Evolutionary conservation across 2,797 vertebrate species (phyloP), one percentile per base, ranked within the genome.

Genomic region (Malacoraja senta): DNA sequence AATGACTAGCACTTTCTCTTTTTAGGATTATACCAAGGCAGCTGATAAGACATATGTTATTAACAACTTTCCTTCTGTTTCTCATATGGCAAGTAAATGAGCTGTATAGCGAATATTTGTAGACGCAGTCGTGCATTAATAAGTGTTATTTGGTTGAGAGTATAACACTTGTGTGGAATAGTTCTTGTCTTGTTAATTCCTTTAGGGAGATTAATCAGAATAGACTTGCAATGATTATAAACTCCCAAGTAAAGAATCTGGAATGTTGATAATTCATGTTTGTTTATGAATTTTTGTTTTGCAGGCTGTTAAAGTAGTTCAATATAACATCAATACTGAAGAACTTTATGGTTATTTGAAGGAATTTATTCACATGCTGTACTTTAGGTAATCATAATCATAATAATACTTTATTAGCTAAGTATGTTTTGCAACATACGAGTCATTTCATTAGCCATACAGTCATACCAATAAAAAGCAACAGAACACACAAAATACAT

Each of bases 291-390:
- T 95, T 9, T 95, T 8, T 94, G 29, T 71, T 93, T 96, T 95
- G 26, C 95, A 99, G 99, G 97, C 98, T 79, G 93, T 98, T 95
- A 98, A 96, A 96, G 98, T 99, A 94, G 98, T 99, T 93, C 98
- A 99, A 94, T 99, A 98, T 95, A 98, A 99, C 95, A 99, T 99
- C 95, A 99, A 99, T 94, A 99, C 99, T 93, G 99, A 99, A 95
- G 98, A 99, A 95, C 96, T 99, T 0, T 99, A 99, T 96, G 97
- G 97, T 9, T 98, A 98, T 93, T 97, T 99, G 95, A 99, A 99
- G 97, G 98, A 99, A 94, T 99, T 99, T 93, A 98, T 99, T 95
- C 99, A 99, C 94, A 97, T 97, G 95, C 96, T 99, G 0, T 99
- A 99, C 96, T 99, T 99, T 97, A 98, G 99, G 44, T 53, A 53